phyloP scores from a whole-genome alignment of 1,140 invertebrate genomes.

The Papilio polyxenes region DNA sequence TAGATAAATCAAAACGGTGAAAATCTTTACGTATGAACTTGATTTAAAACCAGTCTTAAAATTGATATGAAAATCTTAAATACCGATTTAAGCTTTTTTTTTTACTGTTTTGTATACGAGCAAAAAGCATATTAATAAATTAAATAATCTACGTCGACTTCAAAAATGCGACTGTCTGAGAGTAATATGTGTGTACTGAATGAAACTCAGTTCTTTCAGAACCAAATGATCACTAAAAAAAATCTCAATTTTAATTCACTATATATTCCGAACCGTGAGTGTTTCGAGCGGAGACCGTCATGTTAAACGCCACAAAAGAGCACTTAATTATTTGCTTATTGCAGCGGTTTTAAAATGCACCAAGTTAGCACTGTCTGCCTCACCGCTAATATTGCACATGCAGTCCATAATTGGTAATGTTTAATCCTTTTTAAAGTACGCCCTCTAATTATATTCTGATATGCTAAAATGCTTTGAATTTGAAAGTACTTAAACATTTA shows the following conservation, averaged over 20 bases:
- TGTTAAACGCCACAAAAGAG: constrained; percentile 7
- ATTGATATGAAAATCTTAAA: too few species aligned
- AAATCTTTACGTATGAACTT: neutral
- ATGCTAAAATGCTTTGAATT: neutral
- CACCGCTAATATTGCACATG: neutral
- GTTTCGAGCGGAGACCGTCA: constrained; percentile 4
- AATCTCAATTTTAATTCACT: neutral
- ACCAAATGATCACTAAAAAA: constrained; percentile 4
- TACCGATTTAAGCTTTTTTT: too few species aligned
- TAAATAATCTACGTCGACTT: neutral
- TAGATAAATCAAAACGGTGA: constrained; percentile 47
- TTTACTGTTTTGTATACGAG: neutral
- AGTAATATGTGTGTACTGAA: neutral
- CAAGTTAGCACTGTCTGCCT: constrained; percentile 1
- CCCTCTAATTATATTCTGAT: neutral
- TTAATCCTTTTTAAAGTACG: neutral
- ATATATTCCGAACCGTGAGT: neutral
- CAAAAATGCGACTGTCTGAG: neutral
- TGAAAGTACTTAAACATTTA: neutral
- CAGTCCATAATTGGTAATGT: neutral
- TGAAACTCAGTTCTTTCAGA: neutral
- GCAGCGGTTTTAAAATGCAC: constrained; percentile 17
- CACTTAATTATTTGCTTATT: constrained; percentile 18
- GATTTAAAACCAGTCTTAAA: neutral
- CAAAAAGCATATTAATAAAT: neutral